Percentiles rank a stretch among this genome's conserved stretches.
Evolutionary conservation across 2,888 invertebrate genomes (phyloP).

Genomic region (Deroplatys truncata): DNA sequence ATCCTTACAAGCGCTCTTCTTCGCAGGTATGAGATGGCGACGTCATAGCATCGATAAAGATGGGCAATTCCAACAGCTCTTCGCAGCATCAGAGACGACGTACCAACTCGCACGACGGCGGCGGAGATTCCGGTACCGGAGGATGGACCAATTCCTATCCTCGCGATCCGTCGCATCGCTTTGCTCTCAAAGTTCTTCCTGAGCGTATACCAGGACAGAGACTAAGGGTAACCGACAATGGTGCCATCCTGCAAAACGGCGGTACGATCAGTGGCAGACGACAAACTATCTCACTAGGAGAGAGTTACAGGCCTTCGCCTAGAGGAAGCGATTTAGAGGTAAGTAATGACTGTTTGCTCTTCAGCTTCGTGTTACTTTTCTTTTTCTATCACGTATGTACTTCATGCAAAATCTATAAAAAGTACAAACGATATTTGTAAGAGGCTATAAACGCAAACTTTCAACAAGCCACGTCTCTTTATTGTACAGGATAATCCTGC

Average conservation of each 20-base stretch:
- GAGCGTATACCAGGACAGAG: slow-evolving; percentile 61
- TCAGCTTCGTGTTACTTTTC: too few species aligned
- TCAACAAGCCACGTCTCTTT: too few species aligned
- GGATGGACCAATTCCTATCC: slow-evolving; percentile 29
- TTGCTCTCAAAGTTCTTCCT: slow-evolving; percentile 59
- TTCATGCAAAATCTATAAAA: too few species aligned
- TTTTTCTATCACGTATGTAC: too few species aligned
- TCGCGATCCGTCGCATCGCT: background rate
- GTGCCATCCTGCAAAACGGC: slow-evolving; percentile 74
- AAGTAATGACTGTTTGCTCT: background rate
- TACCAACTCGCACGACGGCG: background rate
- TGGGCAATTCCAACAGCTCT: slow-evolving; percentile 30
- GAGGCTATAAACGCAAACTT: too few species aligned
- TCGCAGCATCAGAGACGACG: slow-evolving; percentile 10
- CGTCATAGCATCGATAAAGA: background rate
- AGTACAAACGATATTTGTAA: too few species aligned
- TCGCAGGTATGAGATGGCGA: slow-evolving; percentile 19
- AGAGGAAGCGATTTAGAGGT: slow-evolving; percentile 32
- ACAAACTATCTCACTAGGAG: slow-evolving; percentile 37
- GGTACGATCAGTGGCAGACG: slow-evolving; percentile 76
- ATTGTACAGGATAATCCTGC: too few species aligned
- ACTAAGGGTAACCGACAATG: slow-evolving; percentile 75
- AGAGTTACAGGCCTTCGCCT: slow-evolving; percentile 26
- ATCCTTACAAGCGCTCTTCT: background rate
- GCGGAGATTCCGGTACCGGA: background rate